A percentile compares a stretch with the other conserved stretches of the same genome.
These are phyloP conservation scores for Drosophila diplacantha DNA, from an alignment of 2,888 invertebrate genomes.

Conservation along the genomic window DNA sequence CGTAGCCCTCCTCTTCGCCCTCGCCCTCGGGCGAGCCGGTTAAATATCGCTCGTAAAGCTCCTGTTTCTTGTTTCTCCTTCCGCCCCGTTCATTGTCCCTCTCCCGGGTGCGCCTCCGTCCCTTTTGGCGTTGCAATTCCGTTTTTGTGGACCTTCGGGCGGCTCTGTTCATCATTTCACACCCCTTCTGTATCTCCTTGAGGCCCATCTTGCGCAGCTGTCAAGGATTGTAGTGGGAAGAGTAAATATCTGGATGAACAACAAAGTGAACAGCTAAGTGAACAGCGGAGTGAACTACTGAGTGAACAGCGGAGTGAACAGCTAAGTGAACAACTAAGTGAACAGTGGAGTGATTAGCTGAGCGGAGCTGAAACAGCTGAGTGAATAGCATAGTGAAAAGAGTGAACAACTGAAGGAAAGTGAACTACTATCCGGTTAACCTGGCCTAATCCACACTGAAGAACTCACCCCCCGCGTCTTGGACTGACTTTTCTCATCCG, in stretches of 20 bases:
- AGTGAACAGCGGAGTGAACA: too few relatives aligned
- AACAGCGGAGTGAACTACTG: too few relatives aligned
- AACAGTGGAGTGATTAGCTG: too few relatives aligned
- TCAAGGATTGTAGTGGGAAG: neutral
- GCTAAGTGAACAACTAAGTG: too few relatives aligned
- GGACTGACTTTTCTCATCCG: slow-evolving; percentile 22
- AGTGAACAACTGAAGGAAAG: too few relatives aligned
- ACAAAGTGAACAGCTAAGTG: too few relatives aligned
- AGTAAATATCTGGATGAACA: neutral
- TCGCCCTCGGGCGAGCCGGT: neutral
- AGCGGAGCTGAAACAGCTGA: too few relatives aligned
- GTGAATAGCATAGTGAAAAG: too few relatives aligned
- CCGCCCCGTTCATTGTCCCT: neutral
- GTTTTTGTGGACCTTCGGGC: neutral
- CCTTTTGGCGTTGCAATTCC: neutral
- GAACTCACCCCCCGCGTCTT: slow-evolving; percentile 28
- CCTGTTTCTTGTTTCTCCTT: neutral
- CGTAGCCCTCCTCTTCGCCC: slow-evolving; percentile 6
- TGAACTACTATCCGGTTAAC: too few relatives aligned
- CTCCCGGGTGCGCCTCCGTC: neutral
- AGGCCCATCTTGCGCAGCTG: slow-evolving; percentile 56
- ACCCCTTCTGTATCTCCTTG: slow-evolving; percentile 37
- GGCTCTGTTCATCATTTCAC: neutral
- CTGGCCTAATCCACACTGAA: too few relatives aligned
- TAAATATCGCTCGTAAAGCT: slow-evolving; percentile 18